Conservation (phyloP, 2,113 vertebrate species). For the Chaetodon trifascialis region DNA sequence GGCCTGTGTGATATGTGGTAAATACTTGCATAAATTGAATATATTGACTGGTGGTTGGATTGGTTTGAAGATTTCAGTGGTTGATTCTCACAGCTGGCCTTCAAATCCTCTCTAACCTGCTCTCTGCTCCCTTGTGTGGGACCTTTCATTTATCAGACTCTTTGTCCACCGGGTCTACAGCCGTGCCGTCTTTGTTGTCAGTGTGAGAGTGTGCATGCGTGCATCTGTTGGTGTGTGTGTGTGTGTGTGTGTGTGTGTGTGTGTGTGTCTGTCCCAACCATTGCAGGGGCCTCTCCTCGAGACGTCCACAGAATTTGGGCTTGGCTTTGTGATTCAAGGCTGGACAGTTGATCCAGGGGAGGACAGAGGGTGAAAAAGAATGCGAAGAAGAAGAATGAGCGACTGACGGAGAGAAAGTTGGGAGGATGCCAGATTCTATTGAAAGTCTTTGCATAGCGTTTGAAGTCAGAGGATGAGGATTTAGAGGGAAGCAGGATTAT, state of each 20-base stretch:
- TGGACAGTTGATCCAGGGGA: conserved; percentile 80
- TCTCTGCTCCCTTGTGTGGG: conserved; percentile 60
- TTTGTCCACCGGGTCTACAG: conserved; percentile 67
- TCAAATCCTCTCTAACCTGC: conserved; percentile 59
- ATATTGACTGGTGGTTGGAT: conserved; percentile 16
- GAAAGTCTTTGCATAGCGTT: conserved; percentile 76
- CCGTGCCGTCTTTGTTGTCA: conserved; percentile 68
- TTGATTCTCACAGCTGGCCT: conserved; percentile 51
- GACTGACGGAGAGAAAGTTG: conserved; percentile 77
- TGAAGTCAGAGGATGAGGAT: conserved; percentile 82
- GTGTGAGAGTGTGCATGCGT: conserved; percentile 31
- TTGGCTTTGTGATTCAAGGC: conserved; percentile 77
- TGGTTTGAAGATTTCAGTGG: conserved; percentile 55
- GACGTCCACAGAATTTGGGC: conserved; percentile 75
- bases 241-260: conserved; percentile 29
- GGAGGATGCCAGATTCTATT: conserved; percentile 79
- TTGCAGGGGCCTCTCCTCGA: conserved; percentile 69
- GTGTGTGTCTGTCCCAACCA: conserved; percentile 26
- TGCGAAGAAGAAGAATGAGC: conserved; percentile 73
- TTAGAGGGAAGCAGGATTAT: conserved; percentile 80
- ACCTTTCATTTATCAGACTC: conserved; percentile 61
- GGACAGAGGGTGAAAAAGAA: conserved; percentile 76
- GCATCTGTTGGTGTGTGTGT: conserved; percentile 24
- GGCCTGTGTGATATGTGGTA: background rate
- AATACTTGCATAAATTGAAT: conserved; percentile 42